A percentile compares a stretch with the other conserved stretches of the same genome.
phyloP scores from a whole-genome alignment of 2,888 invertebrate species.

The Druceiella hillmani region DNA sequence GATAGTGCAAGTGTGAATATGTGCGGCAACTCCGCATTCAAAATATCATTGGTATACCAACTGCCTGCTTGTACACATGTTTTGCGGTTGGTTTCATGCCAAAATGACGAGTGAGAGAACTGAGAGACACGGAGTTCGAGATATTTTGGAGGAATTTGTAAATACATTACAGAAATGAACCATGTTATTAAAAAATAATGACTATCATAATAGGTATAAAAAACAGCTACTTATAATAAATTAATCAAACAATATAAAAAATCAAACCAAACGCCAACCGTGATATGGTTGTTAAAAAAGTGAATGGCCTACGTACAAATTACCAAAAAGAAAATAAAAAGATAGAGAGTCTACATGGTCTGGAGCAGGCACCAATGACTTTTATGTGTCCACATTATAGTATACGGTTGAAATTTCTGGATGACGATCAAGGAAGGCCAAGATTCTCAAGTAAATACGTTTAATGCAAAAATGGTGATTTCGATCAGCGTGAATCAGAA shows the following conservation, averaged over 20 bases:
- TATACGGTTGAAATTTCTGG: background rate
- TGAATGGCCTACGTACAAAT: background rate
- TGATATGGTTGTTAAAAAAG: background rate
- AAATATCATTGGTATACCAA: background rate
- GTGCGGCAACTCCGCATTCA: too few species aligned
- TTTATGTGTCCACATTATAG: background rate
- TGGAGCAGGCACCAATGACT: too few species aligned
- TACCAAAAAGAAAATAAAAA: background rate
- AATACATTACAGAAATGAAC: too few species aligned
- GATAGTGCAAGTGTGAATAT: background rate
- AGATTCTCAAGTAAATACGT: too few species aligned
- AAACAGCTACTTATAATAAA: background rate
- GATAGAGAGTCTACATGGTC: too few species aligned
- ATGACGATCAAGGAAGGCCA: background rate
- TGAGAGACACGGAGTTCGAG: background rate
- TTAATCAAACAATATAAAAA: background rate
- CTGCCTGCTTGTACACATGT: background rate
- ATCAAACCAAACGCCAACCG: background rate
- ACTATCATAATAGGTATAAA: background rate
- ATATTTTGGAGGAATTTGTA: slow-evolving; percentile 1
- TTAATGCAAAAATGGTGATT: too few species aligned
- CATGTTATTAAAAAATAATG: too few species aligned
- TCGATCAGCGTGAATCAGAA: too few species aligned
- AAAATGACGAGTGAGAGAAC: background rate
- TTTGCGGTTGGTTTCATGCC: background rate